Conservation (phyloP, 2,113 vertebrate genomes). For the Pseudorasbora parva region DNA sequence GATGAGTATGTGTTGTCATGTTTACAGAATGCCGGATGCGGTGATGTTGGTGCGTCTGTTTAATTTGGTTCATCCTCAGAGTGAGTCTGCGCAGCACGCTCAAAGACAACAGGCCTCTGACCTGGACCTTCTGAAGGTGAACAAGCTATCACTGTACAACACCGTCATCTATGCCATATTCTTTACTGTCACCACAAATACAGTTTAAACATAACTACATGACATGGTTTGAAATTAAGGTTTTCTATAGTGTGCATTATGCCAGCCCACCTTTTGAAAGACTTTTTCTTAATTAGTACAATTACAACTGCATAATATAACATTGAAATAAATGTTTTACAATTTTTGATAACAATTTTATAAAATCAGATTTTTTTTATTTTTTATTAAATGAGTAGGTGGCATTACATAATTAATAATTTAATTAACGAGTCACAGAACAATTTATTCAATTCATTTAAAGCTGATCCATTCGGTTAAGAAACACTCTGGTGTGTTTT, state of each 20-base stretch:
- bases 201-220: background rate
- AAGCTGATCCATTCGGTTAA: no score
- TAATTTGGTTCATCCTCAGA: constrained; percentile 87
- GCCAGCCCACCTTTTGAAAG: no score
- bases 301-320: no score
- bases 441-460: no score
- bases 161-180: background rate
- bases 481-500: no score
- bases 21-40: constrained; percentile 83
- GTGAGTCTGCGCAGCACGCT: constrained; percentile 83
- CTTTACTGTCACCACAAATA: constrained; percentile 14
- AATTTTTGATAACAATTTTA: no score
- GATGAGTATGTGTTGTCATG: background rate
- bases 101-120: constrained; percentile 76
- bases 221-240: background rate
- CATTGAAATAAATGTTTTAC: no score
- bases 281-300: no score
- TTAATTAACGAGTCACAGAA: no score
- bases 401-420: no score
- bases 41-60: constrained; percentile 84
- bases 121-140: constrained; percentile 87
- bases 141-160: background rate
- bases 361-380: no score
- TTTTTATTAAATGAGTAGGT: no score
- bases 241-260: background rate